Percentiles rank a stretch among this genome's conserved stretches.
phyloP scores from a whole-genome alignment of 2,113 vertebrate species.

The Colistium nudipinnis region DNA sequence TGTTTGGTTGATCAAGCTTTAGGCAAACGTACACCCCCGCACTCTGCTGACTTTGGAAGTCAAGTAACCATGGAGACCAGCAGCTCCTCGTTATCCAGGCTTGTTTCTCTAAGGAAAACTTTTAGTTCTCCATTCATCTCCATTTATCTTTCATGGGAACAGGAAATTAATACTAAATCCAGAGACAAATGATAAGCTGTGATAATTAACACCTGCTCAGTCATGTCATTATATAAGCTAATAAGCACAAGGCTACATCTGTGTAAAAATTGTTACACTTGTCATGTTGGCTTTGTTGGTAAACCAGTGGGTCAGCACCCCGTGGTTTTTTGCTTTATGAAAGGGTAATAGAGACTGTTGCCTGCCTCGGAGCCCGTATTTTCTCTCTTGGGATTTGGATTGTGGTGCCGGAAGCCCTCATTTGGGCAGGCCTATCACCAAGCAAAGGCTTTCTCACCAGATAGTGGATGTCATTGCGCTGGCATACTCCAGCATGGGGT shows the following conservation, averaged over 20 bases:
- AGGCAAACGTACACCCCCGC: conserved; percentile 34
- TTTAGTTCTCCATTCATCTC: conserved; percentile 25
- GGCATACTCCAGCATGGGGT: too few relatives aligned
- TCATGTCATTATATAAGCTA: conserved; percentile 34
- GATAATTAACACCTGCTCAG: conserved; percentile 39
- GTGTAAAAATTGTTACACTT: conserved; percentile 29
- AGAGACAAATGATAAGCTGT: conserved; percentile 9
- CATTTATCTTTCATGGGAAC: conserved; percentile 13
- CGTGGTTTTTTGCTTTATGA: too few relatives aligned
- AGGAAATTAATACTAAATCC: background rate
- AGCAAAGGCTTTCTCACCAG: too few relatives aligned
- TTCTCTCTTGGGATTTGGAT: too few relatives aligned
- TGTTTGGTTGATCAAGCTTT: conserved; percentile 34
- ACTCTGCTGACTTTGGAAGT: conserved; percentile 34
- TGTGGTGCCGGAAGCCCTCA: too few relatives aligned
- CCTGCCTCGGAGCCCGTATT: too few relatives aligned
- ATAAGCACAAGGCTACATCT: conserved; percentile 31
- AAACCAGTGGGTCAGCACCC: too few relatives aligned
- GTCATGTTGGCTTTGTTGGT: too few relatives aligned
- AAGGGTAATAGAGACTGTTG: too few relatives aligned
- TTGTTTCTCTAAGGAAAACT: conserved; percentile 40
- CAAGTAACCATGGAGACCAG: conserved; percentile 58
- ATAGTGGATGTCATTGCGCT: too few relatives aligned
- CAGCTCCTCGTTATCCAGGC: conserved; percentile 35
- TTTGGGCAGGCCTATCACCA: too few relatives aligned